phyloP scores from a whole-genome alignment of 2,797 vertebrate genomes.

The Morus bassanus region DNA sequence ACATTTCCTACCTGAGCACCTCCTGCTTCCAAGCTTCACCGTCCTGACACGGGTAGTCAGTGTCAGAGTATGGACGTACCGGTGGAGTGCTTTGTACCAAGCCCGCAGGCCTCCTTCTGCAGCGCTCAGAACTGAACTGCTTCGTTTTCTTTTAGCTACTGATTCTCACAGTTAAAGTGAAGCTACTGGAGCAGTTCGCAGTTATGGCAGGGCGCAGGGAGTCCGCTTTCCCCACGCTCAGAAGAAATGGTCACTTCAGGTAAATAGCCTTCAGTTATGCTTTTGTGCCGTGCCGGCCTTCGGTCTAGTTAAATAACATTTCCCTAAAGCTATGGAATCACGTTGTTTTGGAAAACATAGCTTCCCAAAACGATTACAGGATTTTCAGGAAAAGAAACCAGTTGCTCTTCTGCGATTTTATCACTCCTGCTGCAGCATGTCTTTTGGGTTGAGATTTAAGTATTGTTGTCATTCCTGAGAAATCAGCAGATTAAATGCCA shows the following conservation, averaged over 20 bases:
- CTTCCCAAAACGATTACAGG: not conserved
- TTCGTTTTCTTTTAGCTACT: not conserved
- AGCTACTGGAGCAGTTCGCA: not conserved
- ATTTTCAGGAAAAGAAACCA: not conserved
- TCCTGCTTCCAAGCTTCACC: accelerated
- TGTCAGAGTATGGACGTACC: not conserved
- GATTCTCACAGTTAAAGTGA: not conserved
- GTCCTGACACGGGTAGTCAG: accelerated
- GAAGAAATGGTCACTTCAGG: not conserved
- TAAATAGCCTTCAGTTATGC: not conserved
- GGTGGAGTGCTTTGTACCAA: no score
- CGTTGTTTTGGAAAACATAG: not conserved
- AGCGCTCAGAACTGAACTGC: not conserved
- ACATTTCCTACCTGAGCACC: not conserved
- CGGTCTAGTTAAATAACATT: not conserved
- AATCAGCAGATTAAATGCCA: not conserved
- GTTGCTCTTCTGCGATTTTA: not conserved
- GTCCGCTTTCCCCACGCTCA: not conserved
- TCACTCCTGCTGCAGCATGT: not conserved
- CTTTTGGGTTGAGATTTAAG: not conserved
- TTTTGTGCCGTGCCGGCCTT: not conserved
- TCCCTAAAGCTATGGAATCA: not conserved
- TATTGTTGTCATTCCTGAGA: not conserved
- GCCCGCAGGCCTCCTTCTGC: not conserved
- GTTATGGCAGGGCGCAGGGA: not conserved